Evolutionary conservation across 2,113 vertebrate genomes (phyloP).

Genomic region (Hipposideros armiger): DNA sequence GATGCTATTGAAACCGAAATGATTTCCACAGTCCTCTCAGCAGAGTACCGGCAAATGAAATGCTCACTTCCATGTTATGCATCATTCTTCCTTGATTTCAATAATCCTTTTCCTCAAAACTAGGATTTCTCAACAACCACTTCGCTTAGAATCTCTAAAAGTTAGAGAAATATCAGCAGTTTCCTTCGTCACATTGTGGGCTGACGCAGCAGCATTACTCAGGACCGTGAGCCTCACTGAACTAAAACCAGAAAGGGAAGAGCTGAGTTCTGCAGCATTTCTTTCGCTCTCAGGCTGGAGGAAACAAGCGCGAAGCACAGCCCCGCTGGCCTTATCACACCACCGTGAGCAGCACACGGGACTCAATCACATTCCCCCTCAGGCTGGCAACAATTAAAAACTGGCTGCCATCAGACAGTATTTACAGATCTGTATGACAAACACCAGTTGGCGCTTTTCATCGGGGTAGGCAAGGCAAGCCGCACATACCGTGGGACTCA

Average conservation of each 20-base stretch:
- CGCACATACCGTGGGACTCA: not conserved
- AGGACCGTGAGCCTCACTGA: not conserved
- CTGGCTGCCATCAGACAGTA: not conserved
- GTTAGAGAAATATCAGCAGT: not conserved
- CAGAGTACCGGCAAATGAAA: not conserved
- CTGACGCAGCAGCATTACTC: rapidly evolving
- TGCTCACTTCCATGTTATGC: not conserved
- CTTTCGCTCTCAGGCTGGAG: not conserved
- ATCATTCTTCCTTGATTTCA: constrained; percentile 31
- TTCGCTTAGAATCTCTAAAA: not conserved
- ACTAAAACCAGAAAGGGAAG: not conserved
- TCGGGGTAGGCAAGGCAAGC: not conserved
- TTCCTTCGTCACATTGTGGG: not conserved
- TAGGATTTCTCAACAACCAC: not conserved
- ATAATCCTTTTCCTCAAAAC: not conserved
- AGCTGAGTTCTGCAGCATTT: not conserved
- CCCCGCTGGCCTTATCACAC: not conserved
- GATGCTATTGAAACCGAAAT: not conserved
- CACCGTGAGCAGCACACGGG: not conserved
- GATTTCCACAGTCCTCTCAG: not conserved
- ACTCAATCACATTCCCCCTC: not conserved
- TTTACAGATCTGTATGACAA: constrained; percentile 28
- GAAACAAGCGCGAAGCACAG: no score
- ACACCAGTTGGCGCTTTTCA: rapidly evolving
- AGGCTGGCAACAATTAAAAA: not conserved